Conservation (phyloP, 2,113 vertebrate species). For the Neolamprologus toae region DNA sequence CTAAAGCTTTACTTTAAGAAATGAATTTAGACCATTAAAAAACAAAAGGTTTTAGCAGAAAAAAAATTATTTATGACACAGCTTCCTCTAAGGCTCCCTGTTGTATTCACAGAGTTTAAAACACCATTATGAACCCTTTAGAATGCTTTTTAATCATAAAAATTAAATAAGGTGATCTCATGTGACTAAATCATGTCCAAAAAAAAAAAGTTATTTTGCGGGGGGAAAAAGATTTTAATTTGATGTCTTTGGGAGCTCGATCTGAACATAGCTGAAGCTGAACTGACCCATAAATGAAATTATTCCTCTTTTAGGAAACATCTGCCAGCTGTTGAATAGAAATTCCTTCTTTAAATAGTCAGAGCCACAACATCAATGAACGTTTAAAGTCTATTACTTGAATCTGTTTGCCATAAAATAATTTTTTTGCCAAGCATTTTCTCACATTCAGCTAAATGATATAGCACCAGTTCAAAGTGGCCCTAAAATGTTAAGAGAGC, state of each 20-base stretch:
- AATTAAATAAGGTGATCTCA: neutral
- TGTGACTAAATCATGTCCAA: neutral
- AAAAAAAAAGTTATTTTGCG: neutral
- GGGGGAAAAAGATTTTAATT: neutral
- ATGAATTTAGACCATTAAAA: neutral
- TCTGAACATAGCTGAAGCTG: neutral
- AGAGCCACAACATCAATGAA: neutral
- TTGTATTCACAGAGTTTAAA: neutral
- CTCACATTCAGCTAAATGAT: neutral
- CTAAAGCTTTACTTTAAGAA: neutral
- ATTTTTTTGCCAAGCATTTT: neutral
- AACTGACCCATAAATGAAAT: neutral
- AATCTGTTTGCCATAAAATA: neutral
- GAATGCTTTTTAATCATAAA: conserved; percentile 12
- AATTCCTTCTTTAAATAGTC: neutral
- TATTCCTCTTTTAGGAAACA: neutral
- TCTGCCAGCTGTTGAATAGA: neutral
- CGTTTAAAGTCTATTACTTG: neutral
- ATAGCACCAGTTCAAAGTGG: neutral
- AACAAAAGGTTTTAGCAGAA: neutral
- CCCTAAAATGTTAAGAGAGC: neutral
- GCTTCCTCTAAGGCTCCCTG: neutral
- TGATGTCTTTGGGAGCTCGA: neutral
- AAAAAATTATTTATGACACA: neutral
- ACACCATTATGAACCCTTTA: neutral